These are phyloP conservation scores for Aphyosemion australe DNA, from an alignment of 2,113 vertebrate species.

Conservation along the genomic window DNA sequence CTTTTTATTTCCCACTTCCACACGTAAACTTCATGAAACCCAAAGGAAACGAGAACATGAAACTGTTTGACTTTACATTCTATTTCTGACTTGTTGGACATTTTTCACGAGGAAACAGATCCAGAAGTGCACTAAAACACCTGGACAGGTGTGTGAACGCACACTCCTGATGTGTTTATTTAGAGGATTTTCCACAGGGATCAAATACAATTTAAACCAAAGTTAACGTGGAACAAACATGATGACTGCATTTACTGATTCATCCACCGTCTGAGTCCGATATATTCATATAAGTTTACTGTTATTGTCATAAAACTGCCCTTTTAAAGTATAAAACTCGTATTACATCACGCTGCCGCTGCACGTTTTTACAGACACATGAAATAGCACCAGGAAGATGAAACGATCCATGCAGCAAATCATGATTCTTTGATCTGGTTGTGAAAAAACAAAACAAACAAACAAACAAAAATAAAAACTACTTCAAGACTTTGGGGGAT, in stretches of 20 bases:
- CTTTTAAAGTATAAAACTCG: conserved; percentile 40
- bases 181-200: conserved; percentile 34
- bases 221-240: conserved; percentile 45
- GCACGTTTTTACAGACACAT: conserved; percentile 61
- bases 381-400: conserved; percentile 87
- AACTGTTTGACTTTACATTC: conserved; percentile 61
- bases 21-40: conserved; percentile 67
- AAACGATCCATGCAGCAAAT: conserved; percentile 81
- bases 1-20: conserved; percentile 68
- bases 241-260: conserved; percentile 28
- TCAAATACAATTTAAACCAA: conserved; percentile 15
- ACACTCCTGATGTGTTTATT: not conserved
- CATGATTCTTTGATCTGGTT: conserved; percentile 34
- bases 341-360: conserved; percentile 41
- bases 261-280: conserved; percentile 55
- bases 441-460: conserved; percentile 30
- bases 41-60: conserved; percentile 57
- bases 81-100: conserved; percentile 56
- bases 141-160: not conserved
- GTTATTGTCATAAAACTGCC: conserved; percentile 53
- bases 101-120: conserved; percentile 53
- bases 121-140: conserved; percentile 69
- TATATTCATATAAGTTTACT: conserved; percentile 67
- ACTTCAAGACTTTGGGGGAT: conserved; percentile 74
- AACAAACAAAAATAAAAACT: conserved; percentile 37